Percentiles rank a stretch among this genome's conserved stretches.
Evolutionary conservation across 2,113 vertebrate genomes (phyloP).

Genomic region (Onychorhynchus coronatus): DNA sequence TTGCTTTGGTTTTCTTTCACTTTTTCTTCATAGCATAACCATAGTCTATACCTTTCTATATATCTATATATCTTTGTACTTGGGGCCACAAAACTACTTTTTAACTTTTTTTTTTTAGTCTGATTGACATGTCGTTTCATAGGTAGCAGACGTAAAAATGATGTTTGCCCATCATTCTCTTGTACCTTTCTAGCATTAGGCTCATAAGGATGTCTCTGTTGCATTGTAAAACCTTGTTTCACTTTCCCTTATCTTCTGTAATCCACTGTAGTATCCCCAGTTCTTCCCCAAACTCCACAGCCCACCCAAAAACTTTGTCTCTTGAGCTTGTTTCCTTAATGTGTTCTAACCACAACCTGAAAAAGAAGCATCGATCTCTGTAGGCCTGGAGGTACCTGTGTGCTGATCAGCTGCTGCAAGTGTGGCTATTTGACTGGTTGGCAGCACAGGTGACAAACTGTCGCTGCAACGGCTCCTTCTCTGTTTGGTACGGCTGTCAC

Average conservation of each 20-base stretch:
- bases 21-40: neutral
- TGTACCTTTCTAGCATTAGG: neutral
- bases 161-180: neutral
- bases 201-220: neutral
- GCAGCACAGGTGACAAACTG: neutral
- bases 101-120: neutral
- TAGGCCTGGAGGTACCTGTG: neutral
- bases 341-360: neutral
- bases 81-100: neutral
- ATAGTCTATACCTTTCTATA: neutral
- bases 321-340: neutral
- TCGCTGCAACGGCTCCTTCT: neutral
- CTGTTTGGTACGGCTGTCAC: neutral
- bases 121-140: neutral
- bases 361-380: neutral
- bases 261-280: neutral
- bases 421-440: neutral
- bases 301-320: neutral
- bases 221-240: neutral
- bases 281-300: neutral
- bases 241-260: neutral
- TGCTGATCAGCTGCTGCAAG: neutral
- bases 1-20: neutral
- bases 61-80: neutral
- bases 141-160: neutral